phyloP scores from a whole-genome alignment of 2,888 invertebrate genomes.

The Elysia crispata region DNA sequence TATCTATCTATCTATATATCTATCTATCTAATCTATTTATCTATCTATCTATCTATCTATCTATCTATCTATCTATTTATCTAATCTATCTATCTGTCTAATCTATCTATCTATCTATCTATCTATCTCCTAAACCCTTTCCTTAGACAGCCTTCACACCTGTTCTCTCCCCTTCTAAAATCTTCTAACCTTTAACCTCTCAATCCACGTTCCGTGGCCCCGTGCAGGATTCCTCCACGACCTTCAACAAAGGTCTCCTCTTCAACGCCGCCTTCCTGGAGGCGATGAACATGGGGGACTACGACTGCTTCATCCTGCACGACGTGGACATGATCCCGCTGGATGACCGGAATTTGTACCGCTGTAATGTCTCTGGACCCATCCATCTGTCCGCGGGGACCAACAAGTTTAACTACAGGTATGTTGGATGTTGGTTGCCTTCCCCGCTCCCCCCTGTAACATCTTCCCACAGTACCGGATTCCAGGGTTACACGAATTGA shows the following conservation, averaged over 20 bases:
- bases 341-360: constrained; percentile 47
- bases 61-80: neutral
- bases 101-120: no score
- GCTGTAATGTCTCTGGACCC: constrained; percentile 31
- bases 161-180: constrained; percentile 32
- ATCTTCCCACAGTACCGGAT: no score
- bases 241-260: constrained; percentile 48
- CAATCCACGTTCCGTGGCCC: no score
- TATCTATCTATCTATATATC: no score
- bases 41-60: neutral
- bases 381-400: constrained; percentile 27
- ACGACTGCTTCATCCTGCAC: constrained; percentile 49
- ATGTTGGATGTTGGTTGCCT: no score
- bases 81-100: neutral
- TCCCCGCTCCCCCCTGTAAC: no score
- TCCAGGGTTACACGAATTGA: no score
- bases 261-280: constrained; percentile 48
- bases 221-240: constrained; percentile 18
- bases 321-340: constrained; percentile 49
- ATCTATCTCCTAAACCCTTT: no score
- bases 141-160: constrained; percentile 32
- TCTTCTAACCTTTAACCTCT: constrained; percentile 23
- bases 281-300: constrained; percentile 34
- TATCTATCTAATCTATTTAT: no score
- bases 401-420: constrained; percentile 39